These are phyloP conservation scores for Drosophila formosana DNA, from an alignment of 2,888 invertebrate genomes.

Conservation along the genomic window DNA sequence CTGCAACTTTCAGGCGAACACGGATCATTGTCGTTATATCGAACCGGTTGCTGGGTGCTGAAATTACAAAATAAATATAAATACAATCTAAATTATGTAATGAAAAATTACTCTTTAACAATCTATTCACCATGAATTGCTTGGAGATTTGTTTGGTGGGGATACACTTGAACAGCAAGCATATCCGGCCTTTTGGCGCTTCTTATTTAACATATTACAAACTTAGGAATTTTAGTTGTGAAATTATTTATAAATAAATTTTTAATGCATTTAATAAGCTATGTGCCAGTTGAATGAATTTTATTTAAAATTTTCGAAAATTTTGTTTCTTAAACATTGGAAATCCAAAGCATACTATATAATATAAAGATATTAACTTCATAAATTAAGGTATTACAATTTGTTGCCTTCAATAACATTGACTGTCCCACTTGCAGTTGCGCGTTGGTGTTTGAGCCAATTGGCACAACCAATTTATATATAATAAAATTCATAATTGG, in stretches of 20 bases:
- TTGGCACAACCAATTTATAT: too few relatives aligned
- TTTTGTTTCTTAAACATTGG: not conserved
- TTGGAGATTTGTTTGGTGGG: not conserved
- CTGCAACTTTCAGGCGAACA: conserved; percentile 61
- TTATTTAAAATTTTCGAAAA: not conserved
- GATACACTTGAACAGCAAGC: conserved; percentile 22
- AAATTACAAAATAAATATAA: not conserved
- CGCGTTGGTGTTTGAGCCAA: too few relatives aligned
- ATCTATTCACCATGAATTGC: conserved; percentile 27
- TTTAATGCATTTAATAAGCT: conserved; percentile 5
- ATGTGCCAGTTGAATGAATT: conserved; percentile 13
- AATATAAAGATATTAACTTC: too few relatives aligned
- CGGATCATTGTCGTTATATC: conserved; percentile 41
- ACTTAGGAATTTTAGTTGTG: conserved; percentile 1
- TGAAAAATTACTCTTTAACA: not conserved
- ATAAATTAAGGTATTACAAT: not conserved
- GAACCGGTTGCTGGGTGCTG: conserved; percentile 21
- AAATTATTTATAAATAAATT: conserved; percentile 22
- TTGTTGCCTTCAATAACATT: too few relatives aligned
- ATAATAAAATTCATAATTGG: too few relatives aligned
- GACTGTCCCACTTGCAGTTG: too few relatives aligned
- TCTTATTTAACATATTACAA: conserved; percentile 27
- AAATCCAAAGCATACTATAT: conserved; percentile 2
- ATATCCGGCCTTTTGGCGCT: conserved; percentile 37
- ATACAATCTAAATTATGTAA: not conserved